These are phyloP conservation scores for Cerceris rybyensis DNA, from an alignment of 2,888 invertebrate species.

Conservation along the genomic window DNA sequence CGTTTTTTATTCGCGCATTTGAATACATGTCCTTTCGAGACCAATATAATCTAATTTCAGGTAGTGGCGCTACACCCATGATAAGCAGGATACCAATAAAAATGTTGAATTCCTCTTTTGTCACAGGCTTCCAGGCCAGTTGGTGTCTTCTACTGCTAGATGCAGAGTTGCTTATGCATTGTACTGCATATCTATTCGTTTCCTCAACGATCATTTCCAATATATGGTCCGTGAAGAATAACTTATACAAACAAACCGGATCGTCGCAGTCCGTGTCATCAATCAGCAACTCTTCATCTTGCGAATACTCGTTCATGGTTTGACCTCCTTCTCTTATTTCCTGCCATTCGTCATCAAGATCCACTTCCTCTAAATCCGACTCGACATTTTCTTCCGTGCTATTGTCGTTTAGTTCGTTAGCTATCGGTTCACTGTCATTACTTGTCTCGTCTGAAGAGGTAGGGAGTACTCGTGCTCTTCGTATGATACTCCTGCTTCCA, in stretches of 20 bases:
- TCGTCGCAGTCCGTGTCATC: conserved; percentile 81
- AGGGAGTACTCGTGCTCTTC: conserved; percentile 13
- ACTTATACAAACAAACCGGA: no score
- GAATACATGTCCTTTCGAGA: conserved; percentile 21
- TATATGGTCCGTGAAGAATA: conserved; percentile 47
- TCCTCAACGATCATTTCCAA: conserved; percentile 51
- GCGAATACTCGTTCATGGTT: conserved; percentile 10
- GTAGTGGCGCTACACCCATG: no score
- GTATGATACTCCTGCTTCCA: conserved; percentile 14
- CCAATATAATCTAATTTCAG: no score
- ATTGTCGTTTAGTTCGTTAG: conserved; percentile 17
- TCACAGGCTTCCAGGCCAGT: conserved; percentile 45
- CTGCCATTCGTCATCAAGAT: conserved; percentile 20
- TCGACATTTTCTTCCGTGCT: conserved; percentile 21
- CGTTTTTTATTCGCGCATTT: conserved; percentile 21
- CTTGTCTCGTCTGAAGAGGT: conserved; percentile 24
- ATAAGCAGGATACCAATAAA: conserved; percentile 26
- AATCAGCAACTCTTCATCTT: conserved; percentile 19
- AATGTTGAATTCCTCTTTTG: conserved; percentile 39
- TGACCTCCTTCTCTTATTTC: conserved; percentile 14
- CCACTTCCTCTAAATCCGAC: conserved; percentile 19
- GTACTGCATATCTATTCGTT: no score
- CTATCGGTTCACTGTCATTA: no score
- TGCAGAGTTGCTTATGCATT: conserved; percentile 49
- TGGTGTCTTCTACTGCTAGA: conserved; percentile 52